Percentiles rank a stretch among this genome's conserved stretches.
phyloP scores from a whole-genome alignment of 2,888 invertebrate genomes.

The Anarsia innoxiella region DNA sequence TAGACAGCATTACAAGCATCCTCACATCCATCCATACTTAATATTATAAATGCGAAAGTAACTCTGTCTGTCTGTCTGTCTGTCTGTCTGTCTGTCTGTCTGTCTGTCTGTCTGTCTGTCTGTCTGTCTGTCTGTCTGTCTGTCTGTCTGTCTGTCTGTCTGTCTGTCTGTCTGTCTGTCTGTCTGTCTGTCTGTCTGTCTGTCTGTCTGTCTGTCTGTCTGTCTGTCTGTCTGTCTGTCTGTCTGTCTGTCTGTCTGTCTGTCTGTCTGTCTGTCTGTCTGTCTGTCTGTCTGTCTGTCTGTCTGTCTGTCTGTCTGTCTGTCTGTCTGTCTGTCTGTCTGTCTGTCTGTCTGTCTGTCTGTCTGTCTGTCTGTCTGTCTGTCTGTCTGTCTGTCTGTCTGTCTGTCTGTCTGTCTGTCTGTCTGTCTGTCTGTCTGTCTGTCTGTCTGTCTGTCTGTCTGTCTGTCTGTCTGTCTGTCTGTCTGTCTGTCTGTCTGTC shows the following conservation, averaged over 20 bases:
- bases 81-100: conserved; percentile 2
- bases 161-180: conserved; percentile 2
- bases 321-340: conserved; percentile 2
- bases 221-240: conserved; percentile 2
- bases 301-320: conserved; percentile 2
- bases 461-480: conserved; percentile 5
- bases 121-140: conserved; percentile 2
- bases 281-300: conserved; percentile 2
- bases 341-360: conserved; percentile 3
- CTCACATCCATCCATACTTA: too few relatives aligned
- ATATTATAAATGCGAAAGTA: too few relatives aligned
- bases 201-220: conserved; percentile 2
- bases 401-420: conserved; percentile 4
- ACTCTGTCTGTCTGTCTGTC: too few relatives aligned
- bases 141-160: conserved; percentile 2
- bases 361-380: conserved; percentile 4
- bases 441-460: conserved; percentile 4
- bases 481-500: conserved; percentile 1
- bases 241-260: conserved; percentile 2
- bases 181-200: conserved; percentile 2
- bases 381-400: conserved; percentile 3
- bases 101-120: conserved; percentile 2
- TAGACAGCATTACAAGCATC: too few relatives aligned
- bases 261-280: conserved; percentile 2
- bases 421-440: conserved; percentile 3